These are phyloP conservation scores for Eptesicus fuscus DNA, from an alignment of 2,113 vertebrate species.

Conservation along the genomic window DNA sequence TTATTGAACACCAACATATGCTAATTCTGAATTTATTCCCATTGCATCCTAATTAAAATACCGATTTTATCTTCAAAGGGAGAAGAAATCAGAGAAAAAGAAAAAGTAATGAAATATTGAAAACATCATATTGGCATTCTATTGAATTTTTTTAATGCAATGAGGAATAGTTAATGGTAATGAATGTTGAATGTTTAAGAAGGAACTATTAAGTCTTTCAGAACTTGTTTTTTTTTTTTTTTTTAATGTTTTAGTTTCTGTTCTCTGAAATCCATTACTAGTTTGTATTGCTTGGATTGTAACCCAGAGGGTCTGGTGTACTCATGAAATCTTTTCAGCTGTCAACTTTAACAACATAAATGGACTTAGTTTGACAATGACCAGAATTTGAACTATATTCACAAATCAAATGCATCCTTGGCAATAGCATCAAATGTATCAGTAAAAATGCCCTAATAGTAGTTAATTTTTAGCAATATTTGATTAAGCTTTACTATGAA, in stretches of 20 bases:
- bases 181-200: constrained; percentile 64
- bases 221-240: constrained; percentile 6
- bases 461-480: not conserved
- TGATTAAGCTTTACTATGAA: not conserved
- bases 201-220: constrained; percentile 8
- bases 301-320: not conserved
- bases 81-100: constrained; percentile 61
- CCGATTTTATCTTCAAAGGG: constrained; percentile 74
- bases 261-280: not conserved
- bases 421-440: not conserved
- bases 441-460: not conserved
- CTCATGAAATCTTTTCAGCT: not conserved
- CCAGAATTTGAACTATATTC: constrained; percentile 22
- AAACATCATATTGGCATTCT: constrained; percentile 56
- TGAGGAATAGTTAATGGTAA: constrained; percentile 47
- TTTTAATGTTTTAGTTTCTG: not conserved
- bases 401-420: not conserved
- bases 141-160: constrained; percentile 67
- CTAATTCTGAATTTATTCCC: constrained; percentile 71
- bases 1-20: constrained; percentile 64
- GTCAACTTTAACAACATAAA: not conserved
- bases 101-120: constrained; percentile 74
- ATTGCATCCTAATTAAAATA: constrained; percentile 73
- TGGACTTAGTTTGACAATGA: not conserved
- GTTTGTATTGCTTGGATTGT: constrained; percentile 25